Evolutionary conservation across 2,888 invertebrate genomes (phyloP), one percentile per base, ranked within the genome.

Genomic region (Bombylius major): DNA sequence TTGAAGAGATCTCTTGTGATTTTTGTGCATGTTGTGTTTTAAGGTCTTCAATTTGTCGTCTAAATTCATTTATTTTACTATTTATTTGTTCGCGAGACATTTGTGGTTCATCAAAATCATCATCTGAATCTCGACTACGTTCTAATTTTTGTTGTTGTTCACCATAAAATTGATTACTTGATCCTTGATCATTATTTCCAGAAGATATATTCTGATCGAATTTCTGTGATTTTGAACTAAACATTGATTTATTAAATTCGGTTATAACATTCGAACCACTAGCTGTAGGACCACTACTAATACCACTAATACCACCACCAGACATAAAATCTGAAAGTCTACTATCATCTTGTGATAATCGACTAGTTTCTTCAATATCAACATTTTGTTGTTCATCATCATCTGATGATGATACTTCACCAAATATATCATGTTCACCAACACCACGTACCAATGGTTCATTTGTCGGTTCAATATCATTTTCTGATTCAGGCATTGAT

Each of bases 351-450:
- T 80, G 83, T 0, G 87, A 86, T 56, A 89, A 76, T 50, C 82
- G 80, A 61, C 87, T 88, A 36, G 79, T 83, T 64, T 91, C 91
- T 65, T 89, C 91, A 61, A 89, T 76, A 67, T 90, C 89, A 5
- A 86, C 83, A 71, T 86, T 86, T 5, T 53, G 36, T 51, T 32
- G 83, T 79, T 92, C 92, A 56, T 87, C 87, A 50, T 77, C 71
- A 60, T 89, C 89, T 45, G 92, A 92, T 64, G 94, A 93, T 66
- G 93, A 93, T 0, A 95, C 86, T 39, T 89, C 85, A 61, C 95
- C 96, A 76, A 96, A 96, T 67, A 94, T 90, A 64, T 93, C 92
- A 64, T 86, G 85, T 65, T 86, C 87, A 51, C 82, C 84, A 68
- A 76, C 75, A 67, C 76, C 76, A 34, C 70, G 64, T 36, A 64